Percentiles rank a stretch among this genome's conserved stretches.
Conservation (phyloP, 2,797 vertebrate genomes). For the Gymnopithys bicolor region DNA sequence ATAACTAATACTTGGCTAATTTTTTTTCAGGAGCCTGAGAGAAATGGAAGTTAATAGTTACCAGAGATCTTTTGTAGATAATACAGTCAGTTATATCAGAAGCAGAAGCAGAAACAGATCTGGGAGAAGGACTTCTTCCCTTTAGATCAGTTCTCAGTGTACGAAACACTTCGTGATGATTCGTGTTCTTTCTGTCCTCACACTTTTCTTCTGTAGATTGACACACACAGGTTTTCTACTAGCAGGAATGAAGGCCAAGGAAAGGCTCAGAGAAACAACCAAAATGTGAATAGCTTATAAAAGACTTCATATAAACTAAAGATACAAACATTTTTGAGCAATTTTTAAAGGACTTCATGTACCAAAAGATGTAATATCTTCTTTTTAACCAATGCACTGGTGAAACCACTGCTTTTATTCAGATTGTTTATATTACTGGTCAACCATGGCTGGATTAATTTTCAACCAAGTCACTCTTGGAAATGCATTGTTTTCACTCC, state of each 20-base stretch:
- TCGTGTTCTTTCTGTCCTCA: neutral
- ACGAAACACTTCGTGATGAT: neutral
- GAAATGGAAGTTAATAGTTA: neutral
- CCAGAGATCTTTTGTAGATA: neutral
- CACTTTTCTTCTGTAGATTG: neutral
- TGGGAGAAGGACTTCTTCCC: accelerated
- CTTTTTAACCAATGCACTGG: neutral
- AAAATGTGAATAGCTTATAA: neutral
- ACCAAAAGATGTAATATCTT: neutral
- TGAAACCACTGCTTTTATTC: neutral
- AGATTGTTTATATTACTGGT: neutral
- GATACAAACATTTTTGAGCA: accelerated
- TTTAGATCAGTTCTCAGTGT: accelerated
- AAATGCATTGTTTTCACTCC: neutral
- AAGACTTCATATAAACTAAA: neutral
- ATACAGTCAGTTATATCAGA: neutral
- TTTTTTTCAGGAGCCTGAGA: neutral
- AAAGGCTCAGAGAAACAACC: neutral
- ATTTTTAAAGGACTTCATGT: neutral
- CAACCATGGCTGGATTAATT: neutral
- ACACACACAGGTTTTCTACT: neutral
- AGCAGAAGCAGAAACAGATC: neutral
- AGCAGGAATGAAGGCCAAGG: neutral
- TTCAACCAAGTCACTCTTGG: neutral
- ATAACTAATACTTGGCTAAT: neutral